Percentiles rank a stretch among this genome's conserved stretches.
Evolutionary conservation across 2,113 vertebrate genomes (phyloP).

Genomic region (Elephantulus edwardii): DNA sequence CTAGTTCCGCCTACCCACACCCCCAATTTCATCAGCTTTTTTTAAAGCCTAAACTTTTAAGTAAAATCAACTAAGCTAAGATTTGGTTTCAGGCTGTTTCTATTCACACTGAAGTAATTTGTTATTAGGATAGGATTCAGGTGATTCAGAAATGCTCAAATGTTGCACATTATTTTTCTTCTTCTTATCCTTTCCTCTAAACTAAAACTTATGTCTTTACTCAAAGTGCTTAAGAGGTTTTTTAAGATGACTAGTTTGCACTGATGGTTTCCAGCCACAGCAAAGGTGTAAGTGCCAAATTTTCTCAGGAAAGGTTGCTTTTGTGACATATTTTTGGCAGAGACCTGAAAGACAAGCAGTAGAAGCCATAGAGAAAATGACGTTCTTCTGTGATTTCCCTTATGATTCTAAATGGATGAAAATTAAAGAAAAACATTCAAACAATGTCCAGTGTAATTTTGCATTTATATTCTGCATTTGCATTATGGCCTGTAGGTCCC

Average conservation of each 20-base stretch:
- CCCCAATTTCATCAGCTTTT: not conserved
- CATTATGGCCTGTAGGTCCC: not conserved
- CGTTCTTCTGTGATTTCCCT: not conserved
- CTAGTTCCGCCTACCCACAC: too few relatives aligned
- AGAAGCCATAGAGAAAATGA: not conserved
- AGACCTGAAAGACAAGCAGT: not conserved
- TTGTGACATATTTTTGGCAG: not conserved
- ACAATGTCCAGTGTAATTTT: not conserved
- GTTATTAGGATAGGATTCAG: constrained; percentile 32
- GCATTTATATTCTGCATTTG: not conserved
- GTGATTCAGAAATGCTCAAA: constrained; percentile 18
- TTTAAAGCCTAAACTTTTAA: not conserved
- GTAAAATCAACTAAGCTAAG: not conserved
- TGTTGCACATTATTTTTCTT: not conserved
- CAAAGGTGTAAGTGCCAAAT: not conserved
- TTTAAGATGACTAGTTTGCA: not conserved
- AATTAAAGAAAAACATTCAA: not conserved
- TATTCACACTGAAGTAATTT: constrained; percentile 45
- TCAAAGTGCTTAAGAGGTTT: not conserved
- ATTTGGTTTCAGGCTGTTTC: not conserved
- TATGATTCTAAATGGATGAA: not conserved
- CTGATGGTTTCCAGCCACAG: constrained; percentile 56
- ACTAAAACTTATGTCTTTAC: constrained; percentile 39
- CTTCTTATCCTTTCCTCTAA: constrained; percentile 26
- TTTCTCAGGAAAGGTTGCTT: not conserved